phyloP scores from a whole-genome alignment of 2,113 vertebrate species.

The Periophthalmodon schlosseri region DNA sequence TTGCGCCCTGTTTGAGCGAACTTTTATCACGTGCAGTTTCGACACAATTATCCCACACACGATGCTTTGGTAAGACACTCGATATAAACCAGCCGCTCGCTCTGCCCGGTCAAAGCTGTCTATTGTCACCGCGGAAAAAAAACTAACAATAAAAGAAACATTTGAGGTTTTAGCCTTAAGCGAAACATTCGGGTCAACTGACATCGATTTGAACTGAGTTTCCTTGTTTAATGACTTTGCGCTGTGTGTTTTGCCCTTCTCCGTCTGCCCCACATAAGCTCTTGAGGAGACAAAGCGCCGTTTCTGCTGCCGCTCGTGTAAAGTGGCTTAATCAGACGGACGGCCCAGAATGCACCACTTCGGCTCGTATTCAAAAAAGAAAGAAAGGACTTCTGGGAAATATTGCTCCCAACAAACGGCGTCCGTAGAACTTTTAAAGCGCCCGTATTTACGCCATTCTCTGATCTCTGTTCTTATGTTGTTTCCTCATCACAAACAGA shows the following conservation, averaged over 20 bases:
- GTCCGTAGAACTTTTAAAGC: background rate
- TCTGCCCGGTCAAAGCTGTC: background rate
- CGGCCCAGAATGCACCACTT: constrained; percentile 10
- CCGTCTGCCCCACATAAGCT: constrained; percentile 11
- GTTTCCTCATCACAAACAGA: too few relatives aligned
- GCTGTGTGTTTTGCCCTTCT: background rate
- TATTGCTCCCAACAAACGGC: background rate
- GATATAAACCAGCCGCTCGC: background rate
- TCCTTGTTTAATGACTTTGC: background rate
- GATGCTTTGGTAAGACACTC: background rate
- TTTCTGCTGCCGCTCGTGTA: background rate
- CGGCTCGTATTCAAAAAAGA: constrained; percentile 3
- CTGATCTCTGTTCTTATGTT: too few relatives aligned
- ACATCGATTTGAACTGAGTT: constrained; percentile 7
- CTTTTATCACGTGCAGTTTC: background rate
- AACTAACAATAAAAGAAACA: background rate
- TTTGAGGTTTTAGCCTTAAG: constrained; percentile 8
- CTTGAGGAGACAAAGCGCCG: constrained; percentile 25
- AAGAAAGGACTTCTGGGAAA: constrained; percentile 14
- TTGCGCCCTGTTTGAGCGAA: background rate
- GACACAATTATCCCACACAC: background rate
- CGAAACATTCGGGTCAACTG: constrained; percentile 9
- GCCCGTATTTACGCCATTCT: too few relatives aligned
- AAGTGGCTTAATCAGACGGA: constrained; percentile 27
- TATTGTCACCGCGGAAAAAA: background rate